Percentiles rank a stretch among this genome's conserved stretches.
Conservation (phyloP, 92 coral and sea anemone genomes). For the Diadumene lineata region DNA sequence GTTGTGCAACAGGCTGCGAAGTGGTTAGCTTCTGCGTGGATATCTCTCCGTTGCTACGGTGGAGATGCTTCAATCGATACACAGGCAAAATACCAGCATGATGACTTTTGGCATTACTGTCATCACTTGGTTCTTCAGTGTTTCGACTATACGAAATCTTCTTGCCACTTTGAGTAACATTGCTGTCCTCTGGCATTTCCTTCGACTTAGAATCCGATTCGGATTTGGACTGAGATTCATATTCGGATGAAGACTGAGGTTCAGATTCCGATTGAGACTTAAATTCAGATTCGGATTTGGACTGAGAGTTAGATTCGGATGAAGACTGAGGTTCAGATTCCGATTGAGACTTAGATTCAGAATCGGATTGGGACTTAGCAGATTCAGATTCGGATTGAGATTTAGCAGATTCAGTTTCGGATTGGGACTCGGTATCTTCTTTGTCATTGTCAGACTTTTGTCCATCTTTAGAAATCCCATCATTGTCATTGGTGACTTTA, state of each 20-base stretch:
- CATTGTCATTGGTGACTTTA: background rate
- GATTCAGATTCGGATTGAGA: background rate
- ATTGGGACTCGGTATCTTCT: too few species aligned
- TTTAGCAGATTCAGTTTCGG: background rate
- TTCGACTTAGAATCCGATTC: too few species aligned
- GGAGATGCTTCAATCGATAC: constrained; percentile 20
- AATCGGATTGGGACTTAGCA: too few species aligned
- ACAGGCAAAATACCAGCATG: constrained; percentile 10
- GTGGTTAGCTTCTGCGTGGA: background rate
- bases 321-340: too few species aligned
- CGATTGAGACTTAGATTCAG: too few species aligned
- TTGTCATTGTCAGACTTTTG: too few species aligned
- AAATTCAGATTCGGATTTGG: too few species aligned
- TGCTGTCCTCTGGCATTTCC: too few species aligned
- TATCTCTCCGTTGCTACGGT: background rate
- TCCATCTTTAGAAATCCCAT: background rate
- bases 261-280: too few species aligned
- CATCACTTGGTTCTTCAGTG: background rate
- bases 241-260: too few species aligned
- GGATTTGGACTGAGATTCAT: too few species aligned
- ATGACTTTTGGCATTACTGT: background rate
- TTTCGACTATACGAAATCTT: background rate
- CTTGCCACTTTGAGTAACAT: background rate
- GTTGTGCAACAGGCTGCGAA: background rate
- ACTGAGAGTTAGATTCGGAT: too few species aligned